Percentiles rank a stretch among this genome's conserved stretches.
Conservation (phyloP, 1,140 invertebrate genomes). For the Sesamia nonagrioides region DNA sequence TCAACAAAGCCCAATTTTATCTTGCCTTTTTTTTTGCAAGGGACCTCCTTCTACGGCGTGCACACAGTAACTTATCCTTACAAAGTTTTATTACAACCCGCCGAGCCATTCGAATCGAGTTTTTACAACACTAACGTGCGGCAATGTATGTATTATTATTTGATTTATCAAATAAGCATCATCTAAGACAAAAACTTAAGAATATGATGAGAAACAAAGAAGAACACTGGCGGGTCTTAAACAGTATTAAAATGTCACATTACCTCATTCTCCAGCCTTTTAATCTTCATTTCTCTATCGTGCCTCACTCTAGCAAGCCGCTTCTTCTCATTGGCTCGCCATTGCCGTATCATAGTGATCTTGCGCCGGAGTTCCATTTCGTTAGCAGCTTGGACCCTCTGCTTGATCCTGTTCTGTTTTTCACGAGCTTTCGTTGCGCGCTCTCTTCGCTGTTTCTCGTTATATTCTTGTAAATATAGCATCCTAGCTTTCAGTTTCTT, state of each 20-base stretch:
- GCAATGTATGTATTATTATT: too few species aligned
- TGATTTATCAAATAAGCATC: too few species aligned
- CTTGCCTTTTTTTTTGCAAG: too few species aligned
- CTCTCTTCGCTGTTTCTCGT: constrained; percentile 77
- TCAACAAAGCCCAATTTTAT: too few species aligned
- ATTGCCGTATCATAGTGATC: constrained; percentile 81
- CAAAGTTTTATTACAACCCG: too few species aligned
- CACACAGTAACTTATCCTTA: too few species aligned
- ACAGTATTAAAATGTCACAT: not conserved
- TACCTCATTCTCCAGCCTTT: constrained; percentile 72
- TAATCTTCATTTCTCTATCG: constrained; percentile 71
- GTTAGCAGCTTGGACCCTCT: constrained; percentile 78
- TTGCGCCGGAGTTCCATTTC: constrained; percentile 81
- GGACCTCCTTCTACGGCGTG: too few species aligned
- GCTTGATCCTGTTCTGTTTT: constrained; percentile 79
- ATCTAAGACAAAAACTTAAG: too few species aligned
- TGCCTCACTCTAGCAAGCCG: constrained; percentile 72
- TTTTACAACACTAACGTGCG: too few species aligned
- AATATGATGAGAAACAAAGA: too few species aligned
- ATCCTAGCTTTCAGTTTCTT: constrained; percentile 77
- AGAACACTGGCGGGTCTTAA: too few species aligned
- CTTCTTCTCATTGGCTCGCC: constrained; percentile 80
- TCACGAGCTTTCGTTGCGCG: constrained; percentile 68
- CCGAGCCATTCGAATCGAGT: too few species aligned
- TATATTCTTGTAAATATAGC: constrained; percentile 78